Conservation (phyloP, 2,797 vertebrate species). For the Enteromius afrohamiltoni region DNA sequence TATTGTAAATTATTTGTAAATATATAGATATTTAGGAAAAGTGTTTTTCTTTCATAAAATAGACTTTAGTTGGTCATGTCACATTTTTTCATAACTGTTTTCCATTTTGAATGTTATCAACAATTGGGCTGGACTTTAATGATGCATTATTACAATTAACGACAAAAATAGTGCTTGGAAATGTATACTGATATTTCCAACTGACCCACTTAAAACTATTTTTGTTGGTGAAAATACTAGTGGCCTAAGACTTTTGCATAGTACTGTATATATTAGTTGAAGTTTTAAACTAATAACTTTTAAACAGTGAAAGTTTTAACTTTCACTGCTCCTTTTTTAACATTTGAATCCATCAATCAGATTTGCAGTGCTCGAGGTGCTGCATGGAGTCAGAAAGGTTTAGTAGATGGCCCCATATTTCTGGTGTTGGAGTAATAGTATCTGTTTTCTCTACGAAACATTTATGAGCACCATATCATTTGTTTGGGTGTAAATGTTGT, state of each 20-base stretch:
- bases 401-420: not conserved
- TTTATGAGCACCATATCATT: not conserved
- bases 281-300: not conserved
- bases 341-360: not conserved
- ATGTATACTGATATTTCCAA: too few relatives aligned
- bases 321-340: not conserved
- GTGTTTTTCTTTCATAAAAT: not conserved
- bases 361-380: not conserved
- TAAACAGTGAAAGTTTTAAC: not conserved
- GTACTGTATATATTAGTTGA: too few relatives aligned
- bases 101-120: not conserved
- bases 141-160: too few relatives aligned
- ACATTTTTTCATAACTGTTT: not conserved
- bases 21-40: not conserved
- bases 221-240: too few relatives aligned
- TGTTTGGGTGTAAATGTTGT: conserved; percentile 11
- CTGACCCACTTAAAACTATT: too few relatives aligned
- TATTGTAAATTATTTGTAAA: too few relatives aligned
- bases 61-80: too few relatives aligned
- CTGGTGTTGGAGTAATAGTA: not conserved
- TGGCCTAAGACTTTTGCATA: too few relatives aligned
- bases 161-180: too few relatives aligned
- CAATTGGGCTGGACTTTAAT: not conserved
- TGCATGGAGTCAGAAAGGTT: not conserved
- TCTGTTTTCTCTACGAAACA: not conserved